Evolutionary conservation across 2,113 vertebrate species (phyloP).

Genomic region (Myrmecophaga tridactyla): DNA sequence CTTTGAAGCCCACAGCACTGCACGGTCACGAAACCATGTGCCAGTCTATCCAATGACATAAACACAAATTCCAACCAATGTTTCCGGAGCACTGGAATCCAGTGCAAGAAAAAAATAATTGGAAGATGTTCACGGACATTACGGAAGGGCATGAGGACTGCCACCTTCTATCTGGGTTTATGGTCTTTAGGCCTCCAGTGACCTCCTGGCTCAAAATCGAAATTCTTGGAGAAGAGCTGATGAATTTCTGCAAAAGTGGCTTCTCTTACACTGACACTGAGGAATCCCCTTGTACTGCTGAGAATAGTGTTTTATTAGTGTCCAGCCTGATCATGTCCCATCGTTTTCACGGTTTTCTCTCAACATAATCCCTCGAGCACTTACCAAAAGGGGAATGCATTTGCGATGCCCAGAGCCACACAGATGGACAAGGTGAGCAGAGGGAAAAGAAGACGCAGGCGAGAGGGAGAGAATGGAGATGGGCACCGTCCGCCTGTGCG

Average conservation of each 20-base stretch:
- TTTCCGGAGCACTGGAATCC: constrained; percentile 88
- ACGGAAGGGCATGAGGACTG: constrained; percentile 89
- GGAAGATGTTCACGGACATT: constrained; percentile 90
- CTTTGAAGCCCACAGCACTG: constrained; percentile 90
- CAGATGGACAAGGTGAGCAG: constrained; percentile 95
- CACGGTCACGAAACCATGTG: constrained; percentile 88
- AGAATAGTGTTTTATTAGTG: constrained; percentile 93
- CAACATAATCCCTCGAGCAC: constrained; percentile 97
- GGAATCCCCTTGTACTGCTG: too few species aligned
- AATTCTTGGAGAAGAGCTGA: constrained; percentile 87
- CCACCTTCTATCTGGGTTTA: constrained; percentile 96
- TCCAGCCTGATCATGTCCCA: constrained; percentile 95
- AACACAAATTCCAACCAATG: constrained; percentile 88
- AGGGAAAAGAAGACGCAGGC: constrained; percentile 96
- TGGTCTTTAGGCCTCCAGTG: constrained; percentile 97
- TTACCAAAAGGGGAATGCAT: constrained; percentile 98
- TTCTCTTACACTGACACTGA: constrained; percentile 95
- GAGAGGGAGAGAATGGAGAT: constrained; percentile 93
- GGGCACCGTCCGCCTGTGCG: constrained; percentile 89
- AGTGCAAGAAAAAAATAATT: constrained; percentile 89
- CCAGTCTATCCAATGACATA: constrained; percentile 90
- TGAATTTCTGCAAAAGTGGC: constrained; percentile 92
- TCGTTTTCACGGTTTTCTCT: constrained; percentile 96
- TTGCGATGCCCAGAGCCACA: constrained; percentile 95
- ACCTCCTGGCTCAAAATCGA: constrained; percentile 90